phyloP scores from a whole-genome alignment of 2,797 vertebrate species.

The Vultur gryphus region DNA sequence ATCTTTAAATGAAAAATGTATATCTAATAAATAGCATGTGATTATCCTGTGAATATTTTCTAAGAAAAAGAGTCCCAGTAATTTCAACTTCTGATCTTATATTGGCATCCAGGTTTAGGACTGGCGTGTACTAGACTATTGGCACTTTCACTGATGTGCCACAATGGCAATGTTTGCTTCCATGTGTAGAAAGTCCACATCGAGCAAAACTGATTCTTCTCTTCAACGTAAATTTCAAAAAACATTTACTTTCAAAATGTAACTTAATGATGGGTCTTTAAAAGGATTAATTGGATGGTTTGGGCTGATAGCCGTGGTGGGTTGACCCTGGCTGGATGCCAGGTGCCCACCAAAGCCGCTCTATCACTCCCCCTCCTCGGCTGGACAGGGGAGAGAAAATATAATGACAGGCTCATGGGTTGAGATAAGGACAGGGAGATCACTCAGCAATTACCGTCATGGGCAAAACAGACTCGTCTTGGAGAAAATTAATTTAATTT shows the following conservation, averaged over 20 bases:
- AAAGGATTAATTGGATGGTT: not conserved
- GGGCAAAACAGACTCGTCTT: no score
- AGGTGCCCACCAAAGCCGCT: not conserved
- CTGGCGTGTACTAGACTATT: not conserved
- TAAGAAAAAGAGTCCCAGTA: not conserved
- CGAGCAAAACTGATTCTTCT: not conserved
- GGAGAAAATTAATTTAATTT: no score
- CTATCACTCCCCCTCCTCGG: not conserved
- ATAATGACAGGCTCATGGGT: no score
- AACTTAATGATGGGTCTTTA: not conserved
- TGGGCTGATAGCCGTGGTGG: not conserved
- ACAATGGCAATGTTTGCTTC: not conserved
- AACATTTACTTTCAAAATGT: not conserved
- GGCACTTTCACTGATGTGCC: not conserved
- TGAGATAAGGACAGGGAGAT: no score
- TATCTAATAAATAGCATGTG: not conserved
- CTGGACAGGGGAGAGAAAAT: no score
- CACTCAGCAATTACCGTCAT: no score
- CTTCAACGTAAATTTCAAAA: not conserved
- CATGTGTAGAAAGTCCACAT: not conserved
- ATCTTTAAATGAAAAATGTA: not conserved
- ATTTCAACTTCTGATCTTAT: not conserved
- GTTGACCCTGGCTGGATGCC: not conserved
- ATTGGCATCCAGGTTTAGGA: not conserved
- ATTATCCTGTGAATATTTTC: not conserved